A percentile compares a stretch with the other conserved stretches of the same genome.
Evolutionary conservation across 1,140 invertebrate genomes (phyloP).

Genomic region (Maniola jurtina): DNA sequence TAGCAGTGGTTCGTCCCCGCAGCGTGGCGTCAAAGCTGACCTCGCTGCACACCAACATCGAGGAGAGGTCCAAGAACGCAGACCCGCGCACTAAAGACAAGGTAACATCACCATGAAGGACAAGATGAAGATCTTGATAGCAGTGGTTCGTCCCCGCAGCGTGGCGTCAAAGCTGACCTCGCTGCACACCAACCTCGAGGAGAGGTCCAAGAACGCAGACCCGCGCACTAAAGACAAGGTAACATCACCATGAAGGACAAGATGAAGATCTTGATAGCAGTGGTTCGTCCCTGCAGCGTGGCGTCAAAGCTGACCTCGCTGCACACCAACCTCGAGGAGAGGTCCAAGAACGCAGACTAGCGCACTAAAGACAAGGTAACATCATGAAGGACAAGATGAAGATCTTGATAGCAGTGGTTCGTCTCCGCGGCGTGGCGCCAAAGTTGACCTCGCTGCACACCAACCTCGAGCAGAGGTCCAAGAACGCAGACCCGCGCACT

Average conservation of each 20-base stretch:
- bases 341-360: slow-evolving; percentile 84
- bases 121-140: slow-evolving; percentile 87
- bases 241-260: no score
- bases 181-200: slow-evolving; percentile 80
- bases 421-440: no score
- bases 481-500: slow-evolving; percentile 82
- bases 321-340: slow-evolving; percentile 89
- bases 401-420: no score
- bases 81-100: slow-evolving; percentile 82
- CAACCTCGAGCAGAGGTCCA: slow-evolving; percentile 89
- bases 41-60: slow-evolving; percentile 81
- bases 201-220: slow-evolving; percentile 60
- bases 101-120: slow-evolving; percentile 78
- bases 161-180: slow-evolving; percentile 84
- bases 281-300: no score
- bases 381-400: no score
- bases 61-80: slow-evolving; percentile 36
- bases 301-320: no score
- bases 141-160: slow-evolving; percentile 84
- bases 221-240: slow-evolving; percentile 80
- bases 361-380: slow-evolving; percentile 80
- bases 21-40: slow-evolving; percentile 85
- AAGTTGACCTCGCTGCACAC: no score
- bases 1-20: slow-evolving; percentile 86
- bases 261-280: no score